These are phyloP conservation scores for Sebastes hubbsi DNA, from an alignment of 2,797 vertebrate species.

Conservation along the genomic window DNA sequence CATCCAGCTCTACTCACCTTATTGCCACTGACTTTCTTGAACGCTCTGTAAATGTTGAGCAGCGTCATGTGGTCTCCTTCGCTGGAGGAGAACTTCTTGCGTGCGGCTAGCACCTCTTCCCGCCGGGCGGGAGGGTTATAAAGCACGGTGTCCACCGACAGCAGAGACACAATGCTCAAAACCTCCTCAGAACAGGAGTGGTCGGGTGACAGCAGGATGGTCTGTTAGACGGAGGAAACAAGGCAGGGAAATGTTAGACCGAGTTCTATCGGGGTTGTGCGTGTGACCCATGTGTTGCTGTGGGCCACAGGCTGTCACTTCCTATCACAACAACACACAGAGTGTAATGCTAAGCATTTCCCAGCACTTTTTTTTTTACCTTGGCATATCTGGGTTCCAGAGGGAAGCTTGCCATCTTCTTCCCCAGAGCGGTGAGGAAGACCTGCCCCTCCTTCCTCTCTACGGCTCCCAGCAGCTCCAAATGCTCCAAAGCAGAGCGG, in stretches of 20 bases:
- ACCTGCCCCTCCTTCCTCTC: constrained; percentile 87
- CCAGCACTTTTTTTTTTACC: constrained; percentile 71
- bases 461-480: constrained; percentile 91
- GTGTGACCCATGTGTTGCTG: not conserved
- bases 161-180: constrained; percentile 90
- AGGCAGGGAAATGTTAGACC: not conserved
- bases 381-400: constrained; percentile 95
- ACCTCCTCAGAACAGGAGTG: constrained; percentile 94
- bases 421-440: constrained; percentile 89
- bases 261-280: not conserved
- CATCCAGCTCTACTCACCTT: constrained; percentile 79
- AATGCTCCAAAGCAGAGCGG: constrained; percentile 87
- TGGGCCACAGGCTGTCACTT: not conserved
- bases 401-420: constrained; percentile 96
- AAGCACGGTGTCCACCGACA: constrained; percentile 95
- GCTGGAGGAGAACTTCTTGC: constrained; percentile 93
- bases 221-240: constrained; percentile 71
- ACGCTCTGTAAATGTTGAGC: constrained; percentile 92
- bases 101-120: constrained; percentile 88
- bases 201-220: constrained; percentile 91
- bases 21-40: constrained; percentile 88
- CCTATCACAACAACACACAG: not conserved
- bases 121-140: constrained; percentile 89
- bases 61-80: constrained; percentile 95
- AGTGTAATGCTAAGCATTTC: not conserved